These are phyloP conservation scores for Nymphalis io DNA, from an alignment of 1,140 invertebrate species.

Conservation along the genomic window DNA sequence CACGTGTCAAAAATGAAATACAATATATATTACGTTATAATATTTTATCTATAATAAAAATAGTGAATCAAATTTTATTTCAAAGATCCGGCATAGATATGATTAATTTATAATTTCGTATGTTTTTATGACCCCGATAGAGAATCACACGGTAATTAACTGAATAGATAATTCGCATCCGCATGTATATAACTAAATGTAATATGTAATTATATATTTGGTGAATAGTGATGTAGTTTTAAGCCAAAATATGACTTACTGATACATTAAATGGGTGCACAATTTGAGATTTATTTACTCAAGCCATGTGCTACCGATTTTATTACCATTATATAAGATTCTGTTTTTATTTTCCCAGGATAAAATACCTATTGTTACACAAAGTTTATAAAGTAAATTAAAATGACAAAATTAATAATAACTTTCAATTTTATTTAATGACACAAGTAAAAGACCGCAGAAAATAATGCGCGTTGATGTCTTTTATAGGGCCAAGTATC, in stretches of 20 bases:
- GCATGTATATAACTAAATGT: conserved; percentile 20
- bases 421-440: no score
- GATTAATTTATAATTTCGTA: conserved; percentile 35
- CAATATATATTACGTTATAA: no score
- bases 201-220: conserved; percentile 11
- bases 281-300: no score
- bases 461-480: conserved; percentile 29
- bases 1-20: no score
- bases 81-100: conserved; percentile 26
- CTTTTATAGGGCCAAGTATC: conserved; percentile 24
- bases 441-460: not conserved
- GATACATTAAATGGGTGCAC: no score
- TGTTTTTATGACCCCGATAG: conserved; percentile 24
- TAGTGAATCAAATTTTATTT: not conserved
- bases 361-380: no score
- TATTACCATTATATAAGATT: no score
- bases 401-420: no score
- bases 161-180: conserved; percentile 21
- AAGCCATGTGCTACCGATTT: no score
- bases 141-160: conserved; percentile 31
- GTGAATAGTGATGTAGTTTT: not conserved
- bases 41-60: not conserved
- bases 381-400: no score
- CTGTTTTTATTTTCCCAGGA: no score
- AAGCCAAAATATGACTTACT: not conserved